A percentile compares a stretch with the other conserved stretches of the same genome.
Conservation (phyloP, 2,888 invertebrate genomes). For the Seira sanloemensis region DNA sequence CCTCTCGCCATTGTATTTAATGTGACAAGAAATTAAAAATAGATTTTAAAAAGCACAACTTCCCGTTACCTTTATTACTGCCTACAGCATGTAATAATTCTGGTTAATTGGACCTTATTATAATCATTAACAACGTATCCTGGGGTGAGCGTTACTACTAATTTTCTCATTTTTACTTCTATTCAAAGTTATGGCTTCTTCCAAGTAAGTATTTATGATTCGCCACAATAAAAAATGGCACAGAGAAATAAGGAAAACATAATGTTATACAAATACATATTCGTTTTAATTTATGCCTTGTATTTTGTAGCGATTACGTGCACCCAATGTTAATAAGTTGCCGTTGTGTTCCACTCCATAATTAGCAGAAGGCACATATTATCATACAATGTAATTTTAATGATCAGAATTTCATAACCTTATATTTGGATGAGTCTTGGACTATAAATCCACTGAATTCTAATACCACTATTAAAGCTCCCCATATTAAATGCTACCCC, state of each 20-base stretch:
- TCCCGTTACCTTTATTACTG: no score
- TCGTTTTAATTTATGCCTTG: background rate
- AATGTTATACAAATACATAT: background rate
- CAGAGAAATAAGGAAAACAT: background rate
- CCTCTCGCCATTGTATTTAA: no score
- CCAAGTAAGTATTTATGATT: background rate
- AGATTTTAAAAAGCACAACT: no score
- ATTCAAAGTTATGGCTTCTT: no score
- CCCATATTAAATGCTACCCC: background rate
- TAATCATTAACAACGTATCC: background rate
- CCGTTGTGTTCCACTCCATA: background rate
- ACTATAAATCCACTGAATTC: background rate
- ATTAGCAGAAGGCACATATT: background rate
- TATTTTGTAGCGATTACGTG: constrained; percentile 28
- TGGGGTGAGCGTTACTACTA: background rate
- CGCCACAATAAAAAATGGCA: background rate
- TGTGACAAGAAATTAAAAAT: no score
- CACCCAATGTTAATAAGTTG: background rate
- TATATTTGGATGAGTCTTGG: background rate
- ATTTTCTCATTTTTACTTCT: background rate
- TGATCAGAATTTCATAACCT: background rate
- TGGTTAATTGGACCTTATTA: background rate
- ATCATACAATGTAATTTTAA: constrained; percentile 1
- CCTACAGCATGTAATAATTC: no score
- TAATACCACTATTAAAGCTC: background rate